Evolutionary conservation across 2,113 vertebrate genomes (phyloP).

Genomic region (Pomatostomus ruficeps): DNA sequence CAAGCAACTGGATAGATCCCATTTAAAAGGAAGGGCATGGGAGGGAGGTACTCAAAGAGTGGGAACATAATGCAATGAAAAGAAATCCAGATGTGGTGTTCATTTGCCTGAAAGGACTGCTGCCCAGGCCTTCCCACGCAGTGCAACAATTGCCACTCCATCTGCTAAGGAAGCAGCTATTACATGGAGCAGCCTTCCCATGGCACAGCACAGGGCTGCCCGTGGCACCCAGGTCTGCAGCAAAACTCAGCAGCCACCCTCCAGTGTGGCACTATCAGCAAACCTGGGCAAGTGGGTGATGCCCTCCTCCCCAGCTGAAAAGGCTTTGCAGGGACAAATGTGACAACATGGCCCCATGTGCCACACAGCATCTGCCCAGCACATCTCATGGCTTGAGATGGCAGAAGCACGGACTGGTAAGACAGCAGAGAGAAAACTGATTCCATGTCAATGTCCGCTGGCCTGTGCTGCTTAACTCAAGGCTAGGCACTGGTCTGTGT

Average conservation of each 20-base stretch:
- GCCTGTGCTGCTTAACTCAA: background rate
- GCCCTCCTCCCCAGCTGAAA: background rate
- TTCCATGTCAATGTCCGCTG: background rate
- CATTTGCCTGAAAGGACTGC: background rate
- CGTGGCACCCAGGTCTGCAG: background rate
- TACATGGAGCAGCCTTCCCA: background rate
- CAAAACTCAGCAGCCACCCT: background rate
- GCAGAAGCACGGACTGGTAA: background rate
- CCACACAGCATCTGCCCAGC: background rate
- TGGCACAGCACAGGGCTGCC: fast-evolving
- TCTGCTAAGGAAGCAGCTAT: background rate
- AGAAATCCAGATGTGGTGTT: constrained; percentile 9
- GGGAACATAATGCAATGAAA: background rate
- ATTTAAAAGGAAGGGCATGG: background rate
- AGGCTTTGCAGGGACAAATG: fast-evolving
- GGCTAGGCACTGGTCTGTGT: background rate
- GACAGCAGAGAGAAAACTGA: background rate
- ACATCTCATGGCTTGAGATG: fast-evolving
- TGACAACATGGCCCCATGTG: fast-evolving
- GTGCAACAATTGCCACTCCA: background rate
- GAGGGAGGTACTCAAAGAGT: background rate
- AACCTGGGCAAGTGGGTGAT: background rate
- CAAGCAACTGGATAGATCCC: background rate
- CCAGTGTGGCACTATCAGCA: fast-evolving
- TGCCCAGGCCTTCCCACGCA: background rate